Evolutionary conservation across 2,888 invertebrate genomes (phyloP).

Genomic region (Epinotia ramella): DNA sequence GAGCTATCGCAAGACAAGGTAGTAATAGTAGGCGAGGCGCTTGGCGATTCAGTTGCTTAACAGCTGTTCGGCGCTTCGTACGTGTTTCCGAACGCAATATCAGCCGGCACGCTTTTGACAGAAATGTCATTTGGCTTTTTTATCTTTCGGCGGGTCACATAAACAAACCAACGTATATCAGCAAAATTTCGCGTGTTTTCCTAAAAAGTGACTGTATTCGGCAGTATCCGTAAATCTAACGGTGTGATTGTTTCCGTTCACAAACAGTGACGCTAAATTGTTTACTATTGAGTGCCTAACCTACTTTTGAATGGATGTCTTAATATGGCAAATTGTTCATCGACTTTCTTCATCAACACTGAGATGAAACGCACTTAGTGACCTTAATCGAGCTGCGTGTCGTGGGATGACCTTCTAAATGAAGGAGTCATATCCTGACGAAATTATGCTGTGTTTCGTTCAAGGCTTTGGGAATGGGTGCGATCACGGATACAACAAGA

Average conservation of each 20-base stretch:
- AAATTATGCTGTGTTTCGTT: conserved; percentile 89
- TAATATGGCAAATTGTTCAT: conserved; percentile 40
- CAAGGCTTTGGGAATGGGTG: conserved; percentile 86
- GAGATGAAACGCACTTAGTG: conserved; percentile 46
- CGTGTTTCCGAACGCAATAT: conserved; percentile 69
- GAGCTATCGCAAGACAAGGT: conserved; percentile 23
- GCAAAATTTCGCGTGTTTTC: conserved; percentile 22
- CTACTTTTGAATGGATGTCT: conserved; percentile 39
- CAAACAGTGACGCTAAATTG: conserved; percentile 45
- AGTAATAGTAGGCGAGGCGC: conserved; percentile 4
- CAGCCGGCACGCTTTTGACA: conserved; percentile 49
- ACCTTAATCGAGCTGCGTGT: conserved; percentile 54
- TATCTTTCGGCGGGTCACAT: conserved; percentile 54
- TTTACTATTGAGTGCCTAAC: conserved; percentile 46
- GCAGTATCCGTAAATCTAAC: conserved; percentile 35
- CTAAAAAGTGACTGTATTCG: conserved; percentile 47
- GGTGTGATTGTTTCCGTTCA: conserved; percentile 43
- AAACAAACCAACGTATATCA: conserved; percentile 36
- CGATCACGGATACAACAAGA: conserved; percentile 67
- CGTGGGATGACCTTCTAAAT: conserved; percentile 77
- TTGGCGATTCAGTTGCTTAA: conserved; percentile 65
- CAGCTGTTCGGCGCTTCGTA: conserved; percentile 66
- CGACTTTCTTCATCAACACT: conserved; percentile 48
- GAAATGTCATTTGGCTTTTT: conserved; percentile 64
- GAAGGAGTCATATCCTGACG: conserved; percentile 80